These are phyloP conservation scores for Ariolimax columbianus DNA, from an alignment of 2,888 invertebrate genomes.

Conservation along the genomic window DNA sequence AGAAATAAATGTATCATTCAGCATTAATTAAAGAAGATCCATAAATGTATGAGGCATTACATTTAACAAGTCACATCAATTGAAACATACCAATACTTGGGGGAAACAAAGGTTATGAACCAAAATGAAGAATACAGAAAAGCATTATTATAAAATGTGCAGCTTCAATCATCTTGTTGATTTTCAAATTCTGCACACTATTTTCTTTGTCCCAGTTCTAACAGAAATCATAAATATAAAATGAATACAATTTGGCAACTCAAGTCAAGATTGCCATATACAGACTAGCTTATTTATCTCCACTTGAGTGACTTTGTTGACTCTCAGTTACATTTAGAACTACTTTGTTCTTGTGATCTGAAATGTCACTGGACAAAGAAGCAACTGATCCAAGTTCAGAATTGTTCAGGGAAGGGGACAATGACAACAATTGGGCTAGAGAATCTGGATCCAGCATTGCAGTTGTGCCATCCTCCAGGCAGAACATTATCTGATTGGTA, in stretches of 20 bases:
- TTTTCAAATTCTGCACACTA: no score
- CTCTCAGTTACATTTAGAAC: constrained; percentile 19
- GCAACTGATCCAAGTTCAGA: neutral
- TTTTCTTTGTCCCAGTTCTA: no score
- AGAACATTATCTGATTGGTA: constrained; percentile 45
- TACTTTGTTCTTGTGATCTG: neutral
- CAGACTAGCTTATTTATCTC: constrained; percentile 18
- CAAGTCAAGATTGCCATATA: constrained; percentile 20
- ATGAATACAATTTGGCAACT: constrained; percentile 13
- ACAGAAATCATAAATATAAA: no score
- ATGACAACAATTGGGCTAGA: constrained; percentile 40
- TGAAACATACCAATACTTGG: no score
- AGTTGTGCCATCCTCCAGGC: constrained; percentile 46
- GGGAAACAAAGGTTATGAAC: no score
- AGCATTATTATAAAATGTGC: no score
- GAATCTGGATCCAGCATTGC: constrained; percentile 49
- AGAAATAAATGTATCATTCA: no score
- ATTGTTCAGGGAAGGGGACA: constrained; percentile 30
- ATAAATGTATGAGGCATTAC: no score
- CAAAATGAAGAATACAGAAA: no score
- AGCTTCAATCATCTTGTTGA: no score
- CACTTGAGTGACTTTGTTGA: neutral
- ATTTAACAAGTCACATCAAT: no score
- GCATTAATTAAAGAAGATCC: no score
- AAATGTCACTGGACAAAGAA: neutral